A percentile compares a stretch with the other conserved stretches of the same genome.
Conservation (phyloP, 1,140 invertebrate genomes). For the Sarcophaga bullata region DNA sequence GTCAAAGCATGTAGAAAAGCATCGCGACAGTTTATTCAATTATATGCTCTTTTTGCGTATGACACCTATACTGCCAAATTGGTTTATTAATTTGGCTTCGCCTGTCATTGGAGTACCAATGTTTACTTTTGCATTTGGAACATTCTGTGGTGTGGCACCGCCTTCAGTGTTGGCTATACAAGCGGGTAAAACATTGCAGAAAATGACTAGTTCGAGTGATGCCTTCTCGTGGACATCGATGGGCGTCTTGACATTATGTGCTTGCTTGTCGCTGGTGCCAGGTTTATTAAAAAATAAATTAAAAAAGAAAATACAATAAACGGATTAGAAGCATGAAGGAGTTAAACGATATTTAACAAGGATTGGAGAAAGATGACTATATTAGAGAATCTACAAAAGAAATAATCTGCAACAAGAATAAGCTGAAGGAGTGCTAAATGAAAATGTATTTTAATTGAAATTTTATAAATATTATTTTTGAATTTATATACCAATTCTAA, state of each 20-base stretch:
- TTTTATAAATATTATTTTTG: not conserved
- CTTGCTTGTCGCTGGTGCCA: conserved; percentile 87
- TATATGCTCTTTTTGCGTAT: conserved; percentile 98
- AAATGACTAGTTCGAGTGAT: conserved; percentile 89
- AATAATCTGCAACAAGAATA: not conserved
- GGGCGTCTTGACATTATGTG: conserved; percentile 79
- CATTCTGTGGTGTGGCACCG: conserved; percentile 93
- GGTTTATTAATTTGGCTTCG: conserved; percentile 99
- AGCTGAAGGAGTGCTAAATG: conserved; percentile 30
- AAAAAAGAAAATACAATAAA: conserved; percentile 81
- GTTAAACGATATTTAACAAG: not conserved
- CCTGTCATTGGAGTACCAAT: conserved; percentile 97
- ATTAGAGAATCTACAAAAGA: not conserved
- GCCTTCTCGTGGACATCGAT: conserved; percentile 92
- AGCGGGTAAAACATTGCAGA: conserved; percentile 94
- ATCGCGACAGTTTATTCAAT: conserved; percentile 90
- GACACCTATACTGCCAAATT: conserved; percentile 98
- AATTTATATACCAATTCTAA: not conserved
- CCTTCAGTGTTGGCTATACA: conserved; percentile 98
- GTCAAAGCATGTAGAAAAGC: conserved; percentile 85
- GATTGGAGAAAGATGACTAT: not conserved
- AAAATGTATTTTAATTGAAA: conserved; percentile 20
- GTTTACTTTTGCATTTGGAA: conserved; percentile 92
- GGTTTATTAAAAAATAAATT: conserved; percentile 90
- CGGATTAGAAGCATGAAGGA: not conserved